A percentile compares a stretch with the other conserved stretches of the same genome.
These are phyloP conservation scores for Nerophis lumbriciformis DNA, from an alignment of 2,113 vertebrate species.

Conservation along the genomic window DNA sequence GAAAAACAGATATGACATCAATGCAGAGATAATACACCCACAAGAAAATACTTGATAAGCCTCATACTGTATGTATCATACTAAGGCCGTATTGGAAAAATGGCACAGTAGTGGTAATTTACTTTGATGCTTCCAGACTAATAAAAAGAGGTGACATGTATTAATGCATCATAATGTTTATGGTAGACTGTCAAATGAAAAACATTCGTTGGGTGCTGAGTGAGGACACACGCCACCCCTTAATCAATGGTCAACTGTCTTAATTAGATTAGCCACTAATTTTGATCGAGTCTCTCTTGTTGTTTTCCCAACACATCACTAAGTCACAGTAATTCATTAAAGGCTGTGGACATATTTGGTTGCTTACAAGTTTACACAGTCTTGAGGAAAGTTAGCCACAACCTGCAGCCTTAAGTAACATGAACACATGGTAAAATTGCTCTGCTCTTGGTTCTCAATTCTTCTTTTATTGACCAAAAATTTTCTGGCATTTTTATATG, in stretches of 20 bases:
- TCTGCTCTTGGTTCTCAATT: constrained; percentile 21
- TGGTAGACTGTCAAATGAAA: constrained; percentile 17
- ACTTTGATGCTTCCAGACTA: constrained; percentile 11
- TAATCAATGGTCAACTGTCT: constrained; percentile 23
- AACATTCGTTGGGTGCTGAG: constrained; percentile 15
- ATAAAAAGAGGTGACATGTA: constrained; percentile 26
- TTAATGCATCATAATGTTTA: constrained; percentile 27
- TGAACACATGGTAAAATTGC: background rate
- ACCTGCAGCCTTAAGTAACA: constrained; percentile 5
- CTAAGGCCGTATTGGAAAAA: constrained; percentile 6
- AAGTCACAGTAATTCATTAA: constrained; percentile 21
- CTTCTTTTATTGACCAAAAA: constrained; percentile 30
- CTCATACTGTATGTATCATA: background rate
- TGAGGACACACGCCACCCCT: constrained; percentile 20
- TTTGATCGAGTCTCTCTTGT: constrained; percentile 11
- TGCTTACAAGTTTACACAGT: too few species aligned
- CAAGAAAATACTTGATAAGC: constrained; percentile 4
- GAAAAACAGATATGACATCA: constrained; percentile 7
- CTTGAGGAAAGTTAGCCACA: constrained; percentile 6
- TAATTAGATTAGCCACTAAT: constrained; percentile 26
- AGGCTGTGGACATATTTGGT: background rate
- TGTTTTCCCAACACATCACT: constrained; percentile 3
- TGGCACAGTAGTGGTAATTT: constrained; percentile 16
- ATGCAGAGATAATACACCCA: background rate
- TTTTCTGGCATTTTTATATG: constrained; percentile 36